phyloP scores from a whole-genome alignment of 2,797 vertebrate genomes.

The Geotrypetes seraphini region DNA sequence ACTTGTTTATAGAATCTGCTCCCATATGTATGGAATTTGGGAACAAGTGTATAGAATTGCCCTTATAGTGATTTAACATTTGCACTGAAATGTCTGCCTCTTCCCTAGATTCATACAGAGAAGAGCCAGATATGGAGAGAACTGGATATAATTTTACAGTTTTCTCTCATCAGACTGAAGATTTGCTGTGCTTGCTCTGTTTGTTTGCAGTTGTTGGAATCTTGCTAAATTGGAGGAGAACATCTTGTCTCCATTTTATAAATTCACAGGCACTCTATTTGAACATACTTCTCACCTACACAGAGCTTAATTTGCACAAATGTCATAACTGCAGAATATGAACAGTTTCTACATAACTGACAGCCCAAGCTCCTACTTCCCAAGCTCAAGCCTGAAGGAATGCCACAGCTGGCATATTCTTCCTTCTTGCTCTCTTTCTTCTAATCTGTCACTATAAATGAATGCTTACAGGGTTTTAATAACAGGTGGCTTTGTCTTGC shows the following conservation, averaged over 20 bases:
- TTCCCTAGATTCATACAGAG: neutral
- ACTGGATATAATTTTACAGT: too few species aligned
- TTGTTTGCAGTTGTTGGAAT: conserved; percentile 32
- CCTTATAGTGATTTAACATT: too few species aligned
- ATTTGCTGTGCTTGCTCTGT: neutral
- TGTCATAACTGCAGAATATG: conserved; percentile 42
- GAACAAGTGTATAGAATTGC: too few species aligned
- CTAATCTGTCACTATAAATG: conserved; percentile 40
- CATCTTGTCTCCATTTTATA: conserved; percentile 39
- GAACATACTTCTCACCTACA: conserved; percentile 45
- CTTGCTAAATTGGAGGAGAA: conserved; percentile 29
- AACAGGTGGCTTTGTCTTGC: conserved; percentile 35
- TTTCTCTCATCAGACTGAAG: neutral
- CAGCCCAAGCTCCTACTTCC: conserved; percentile 37
- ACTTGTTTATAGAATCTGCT: too few species aligned
- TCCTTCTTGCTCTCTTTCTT: conserved; percentile 20
- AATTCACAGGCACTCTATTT: conserved; percentile 35
- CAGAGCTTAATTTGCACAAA: conserved; percentile 43
- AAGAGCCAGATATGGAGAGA: neutral
- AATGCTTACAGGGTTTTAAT: conserved; percentile 39
- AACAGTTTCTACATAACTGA: conserved; percentile 38
- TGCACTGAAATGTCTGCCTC: neutral
- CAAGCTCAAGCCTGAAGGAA: conserved; percentile 35
- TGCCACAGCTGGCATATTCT: conserved; percentile 26
- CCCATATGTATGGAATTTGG: too few species aligned